Evolutionary conservation across 2,113 vertebrate genomes (phyloP).

Genomic region (Lepidiolamprologus cunningtoni): DNA sequence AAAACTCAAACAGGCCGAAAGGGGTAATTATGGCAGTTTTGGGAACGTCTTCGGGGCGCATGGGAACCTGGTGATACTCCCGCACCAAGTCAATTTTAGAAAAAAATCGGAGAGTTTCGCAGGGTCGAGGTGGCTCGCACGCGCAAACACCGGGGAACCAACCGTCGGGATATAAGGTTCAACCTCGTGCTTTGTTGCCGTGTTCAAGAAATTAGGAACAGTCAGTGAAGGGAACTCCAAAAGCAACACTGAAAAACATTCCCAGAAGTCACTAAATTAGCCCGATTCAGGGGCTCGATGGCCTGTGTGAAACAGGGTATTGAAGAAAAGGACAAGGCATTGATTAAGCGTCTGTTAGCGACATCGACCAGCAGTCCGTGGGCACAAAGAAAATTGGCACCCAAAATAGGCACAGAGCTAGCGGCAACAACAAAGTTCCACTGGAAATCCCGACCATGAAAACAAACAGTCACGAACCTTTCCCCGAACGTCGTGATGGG

Average conservation of each 20-base stretch:
- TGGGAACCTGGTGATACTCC: too few species aligned
- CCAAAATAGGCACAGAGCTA: neutral
- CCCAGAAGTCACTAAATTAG: neutral
- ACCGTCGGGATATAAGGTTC: neutral
- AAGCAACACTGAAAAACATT: neutral
- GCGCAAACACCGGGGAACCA: accelerated
- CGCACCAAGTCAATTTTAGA: too few species aligned
- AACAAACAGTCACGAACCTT: neutral
- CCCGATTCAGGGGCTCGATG: neutral
- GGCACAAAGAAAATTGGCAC: neutral
- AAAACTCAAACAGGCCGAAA: too few species aligned
- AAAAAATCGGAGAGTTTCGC: accelerated
- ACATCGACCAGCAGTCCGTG: neutral
- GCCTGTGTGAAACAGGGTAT: neutral
- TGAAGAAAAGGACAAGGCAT: neutral
- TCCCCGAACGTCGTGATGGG: accelerated
- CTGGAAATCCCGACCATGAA: accelerated
- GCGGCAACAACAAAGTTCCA: neutral
- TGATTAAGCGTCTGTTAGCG: neutral
- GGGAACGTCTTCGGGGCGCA: too few species aligned
- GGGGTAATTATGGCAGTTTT: too few species aligned
- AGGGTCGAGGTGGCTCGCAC: accelerated
- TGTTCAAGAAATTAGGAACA: neutral
- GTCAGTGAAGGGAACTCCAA: neutral
- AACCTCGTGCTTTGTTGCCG: accelerated